phyloP scores from a whole-genome alignment of 1,140 invertebrate genomes.

The Panulirus ornatus region DNA sequence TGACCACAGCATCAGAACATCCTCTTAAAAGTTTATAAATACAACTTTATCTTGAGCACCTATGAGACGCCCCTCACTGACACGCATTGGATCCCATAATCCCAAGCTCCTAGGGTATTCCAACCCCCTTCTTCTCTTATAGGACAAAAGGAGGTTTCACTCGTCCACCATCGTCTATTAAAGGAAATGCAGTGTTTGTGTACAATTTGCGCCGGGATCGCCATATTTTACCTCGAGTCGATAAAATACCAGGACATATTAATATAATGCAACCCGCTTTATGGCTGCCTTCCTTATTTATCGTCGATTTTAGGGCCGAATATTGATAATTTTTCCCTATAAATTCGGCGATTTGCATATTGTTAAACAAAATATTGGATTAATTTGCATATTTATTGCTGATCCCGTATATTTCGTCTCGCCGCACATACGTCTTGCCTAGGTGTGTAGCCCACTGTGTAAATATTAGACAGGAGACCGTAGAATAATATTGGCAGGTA shows the following conservation, averaged over 20 bases:
- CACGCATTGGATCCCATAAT: too few relatives aligned
- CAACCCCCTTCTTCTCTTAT: too few relatives aligned
- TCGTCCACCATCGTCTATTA: not conserved
- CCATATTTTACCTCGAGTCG: not conserved
- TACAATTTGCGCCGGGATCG: not conserved
- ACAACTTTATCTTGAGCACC: too few relatives aligned
- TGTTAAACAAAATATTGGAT: slow-evolving; percentile 64
- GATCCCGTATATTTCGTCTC: slow-evolving; percentile 8
- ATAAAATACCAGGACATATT: slow-evolving; percentile 51
- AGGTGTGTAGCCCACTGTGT: slow-evolving; percentile 3
- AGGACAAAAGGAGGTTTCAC: too few relatives aligned
- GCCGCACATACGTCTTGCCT: slow-evolving; percentile 26
- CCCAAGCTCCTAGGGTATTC: too few relatives aligned
- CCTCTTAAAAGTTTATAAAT: too few relatives aligned
- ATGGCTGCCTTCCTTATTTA: slow-evolving; percentile 49
- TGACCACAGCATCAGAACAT: too few relatives aligned
- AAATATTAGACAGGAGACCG: slow-evolving; percentile 46
- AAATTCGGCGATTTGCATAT: slow-evolving; percentile 48
- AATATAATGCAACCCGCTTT: slow-evolving; percentile 49
- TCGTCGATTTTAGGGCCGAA: slow-evolving; percentile 48
- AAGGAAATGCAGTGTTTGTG: slow-evolving; percentile 1
- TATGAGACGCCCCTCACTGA: too few relatives aligned
- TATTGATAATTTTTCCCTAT: slow-evolving; percentile 62
- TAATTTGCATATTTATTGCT: slow-evolving; percentile 62
- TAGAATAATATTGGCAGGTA: slow-evolving; percentile 54